Percentiles rank a stretch among this genome's conserved stretches.
These are phyloP conservation scores for Hystrix brachyura DNA, from an alignment of 2,113 vertebrate genomes.

Conservation along the genomic window DNA sequence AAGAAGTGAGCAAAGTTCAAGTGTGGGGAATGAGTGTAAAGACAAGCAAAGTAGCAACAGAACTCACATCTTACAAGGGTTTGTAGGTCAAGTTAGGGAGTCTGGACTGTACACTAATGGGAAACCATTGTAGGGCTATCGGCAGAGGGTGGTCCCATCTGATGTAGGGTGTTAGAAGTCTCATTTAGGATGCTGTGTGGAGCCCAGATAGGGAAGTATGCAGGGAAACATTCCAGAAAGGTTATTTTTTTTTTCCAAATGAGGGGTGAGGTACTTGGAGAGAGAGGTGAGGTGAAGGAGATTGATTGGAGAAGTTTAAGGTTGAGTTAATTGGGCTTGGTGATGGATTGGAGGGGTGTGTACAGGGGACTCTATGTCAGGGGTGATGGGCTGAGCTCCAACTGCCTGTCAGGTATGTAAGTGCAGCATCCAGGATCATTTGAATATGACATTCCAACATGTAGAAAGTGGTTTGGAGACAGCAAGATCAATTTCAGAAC, in stretches of 20 bases:
- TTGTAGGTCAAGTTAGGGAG: background rate
- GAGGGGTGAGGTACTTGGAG: background rate
- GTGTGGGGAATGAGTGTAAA: background rate
- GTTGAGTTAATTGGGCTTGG: background rate
- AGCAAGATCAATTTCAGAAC: conserved; percentile 44
- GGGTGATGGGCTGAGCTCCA: background rate
- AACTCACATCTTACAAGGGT: background rate
- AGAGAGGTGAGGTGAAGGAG: background rate
- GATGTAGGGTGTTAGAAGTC: background rate
- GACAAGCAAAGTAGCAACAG: background rate
- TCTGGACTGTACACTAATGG: background rate
- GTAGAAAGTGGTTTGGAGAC: background rate
- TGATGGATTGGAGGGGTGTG: background rate
- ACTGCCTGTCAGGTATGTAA: conserved; percentile 64
- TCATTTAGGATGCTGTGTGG: background rate
- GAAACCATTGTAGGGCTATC: background rate
- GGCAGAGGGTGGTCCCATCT: rapidly evolving
- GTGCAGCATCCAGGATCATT: background rate
- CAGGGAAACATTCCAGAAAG: background rate
- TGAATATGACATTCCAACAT: conserved; percentile 32
- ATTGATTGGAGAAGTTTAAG: conserved; percentile 39
- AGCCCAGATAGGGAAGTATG: too few species aligned
- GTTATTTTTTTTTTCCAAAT: background rate
- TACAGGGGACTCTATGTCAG: background rate
- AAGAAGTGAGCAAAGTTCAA: background rate